Base-by-base conservation (phyloP, 2,888 invertebrate species). In the Lithophane leautieri region DNA sequence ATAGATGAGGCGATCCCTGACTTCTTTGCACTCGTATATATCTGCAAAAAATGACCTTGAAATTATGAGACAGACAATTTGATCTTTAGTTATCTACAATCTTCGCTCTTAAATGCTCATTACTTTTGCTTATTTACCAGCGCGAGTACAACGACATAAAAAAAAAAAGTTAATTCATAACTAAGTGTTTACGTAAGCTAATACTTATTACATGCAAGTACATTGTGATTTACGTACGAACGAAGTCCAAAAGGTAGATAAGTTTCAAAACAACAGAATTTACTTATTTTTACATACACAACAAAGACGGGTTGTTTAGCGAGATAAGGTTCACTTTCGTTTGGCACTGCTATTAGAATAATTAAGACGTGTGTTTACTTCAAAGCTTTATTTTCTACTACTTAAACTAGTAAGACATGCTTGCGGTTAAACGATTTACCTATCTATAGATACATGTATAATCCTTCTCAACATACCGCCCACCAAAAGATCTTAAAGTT, bases 251-350 rank as follows among this genome's bases (percentile, higher is more conserved):
- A 76, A 76, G 75, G 58, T 82, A 79, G 85, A 86, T 88, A 87
- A 86, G 86, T 92, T 93, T 88, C 92, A 90, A 91, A 92, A 92
- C 89, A 90, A 90, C 88, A 82, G 73, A 73, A 92, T 93, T 92
- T 86, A 85, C 88, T 90, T 90, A 84, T 81, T 93, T n/a, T 91
- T 86, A 86, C 86, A 90, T 89, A 84, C 85, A 90, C 84, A 89
- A 93, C 91, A 93, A 92, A 90, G 88, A 52, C 70, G 84, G 92
- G 90, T 91, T n/a, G n/a, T n/a, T n/a, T n/a, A n/a, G n/a, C n/a
- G n/a, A n/a, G n/a, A n/a, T n/a, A n/a, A n/a, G n/a, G n/a, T n/a
- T n/a, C n/a, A n/a, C n/a, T n/a, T n/a, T n/a, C n/a, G n/a, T n/a
- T n/a, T n/a, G n/a, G n/a, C n/a, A n/a, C n/a, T n/a, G n/a, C n/a